Evolutionary conservation across 1,140 invertebrate species (phyloP), one percentile per base, ranked within the genome.

Genomic region (Achatina immaculata): DNA sequence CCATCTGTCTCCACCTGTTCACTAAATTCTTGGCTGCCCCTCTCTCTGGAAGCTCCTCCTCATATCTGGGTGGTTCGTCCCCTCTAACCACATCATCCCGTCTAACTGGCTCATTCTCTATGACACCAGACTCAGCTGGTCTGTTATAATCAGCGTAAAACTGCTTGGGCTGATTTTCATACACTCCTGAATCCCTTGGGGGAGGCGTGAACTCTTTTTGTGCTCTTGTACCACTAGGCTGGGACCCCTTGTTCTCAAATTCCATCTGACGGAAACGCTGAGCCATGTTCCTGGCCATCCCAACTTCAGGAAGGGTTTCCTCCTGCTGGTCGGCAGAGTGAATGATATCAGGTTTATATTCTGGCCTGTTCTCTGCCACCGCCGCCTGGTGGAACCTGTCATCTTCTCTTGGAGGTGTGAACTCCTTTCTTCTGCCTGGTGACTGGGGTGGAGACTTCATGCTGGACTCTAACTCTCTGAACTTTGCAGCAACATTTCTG

Each of bases 1-100:
- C 88, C 40, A 88, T 75, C 74, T 89, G 87, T 62, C 83, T 86
- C 86, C 87, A 90, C 77, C 84, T 85, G 1, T 85, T 87, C 31
- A 89, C 84, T 81, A 90, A 80, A 71, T 87, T 90, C 65, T 83
- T 86, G 3, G 89, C 87, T n/a, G 83, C 82, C n/a, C 89, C 89
- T 73, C 83, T 69, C 75, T 90, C 89, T n/a, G 89, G 89, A 14
- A 90, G 82, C 69, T 87, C 88, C 40, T 85, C 80, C 71, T 86
- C 85, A 58, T 78, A 81, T 45, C 28, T 43, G 11, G 28, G 28
- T 16, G 62, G 43, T 16, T 86, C 84, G 7, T 75, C 80, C 55
- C 86, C 85, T 24, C 82, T 81, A 16, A 84, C 80, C 7, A 88
- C 84, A 83, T 88, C 89, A 11, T 84, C 82, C 6, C 83, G 65